Evolutionary conservation across 2,113 vertebrate genomes (phyloP), one percentile per base, ranked within the genome.

Genomic region (Pluvialis apricaria): DNA sequence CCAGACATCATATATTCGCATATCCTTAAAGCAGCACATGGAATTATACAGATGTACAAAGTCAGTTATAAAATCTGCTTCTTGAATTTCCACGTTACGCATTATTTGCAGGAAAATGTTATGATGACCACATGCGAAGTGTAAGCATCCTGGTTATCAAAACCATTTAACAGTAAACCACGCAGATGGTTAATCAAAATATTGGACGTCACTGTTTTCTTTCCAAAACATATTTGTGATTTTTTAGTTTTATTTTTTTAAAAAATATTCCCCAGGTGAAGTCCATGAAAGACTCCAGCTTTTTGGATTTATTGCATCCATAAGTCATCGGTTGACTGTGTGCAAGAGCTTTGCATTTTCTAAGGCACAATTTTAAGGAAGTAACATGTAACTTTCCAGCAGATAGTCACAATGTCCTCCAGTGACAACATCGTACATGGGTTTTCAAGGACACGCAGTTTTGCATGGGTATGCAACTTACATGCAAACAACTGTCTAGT

Each of bases 321-420:
- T 86, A 94, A 96, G 95, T 97, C 97, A 97, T 92, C 21, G 44
- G 54, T 26, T 75, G 91, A 97, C 87, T 91, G 49, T 98, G 97
- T 98, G 98, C 98, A 98, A 98, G 97, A 97, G 94, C 96, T 98
- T 96, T 96, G 98, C 98, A 97, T 98, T 98, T 97, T 98, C 97
- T 99, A 99, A 99, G 99, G 99, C 99, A 99, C 99, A 97, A 94
- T 97, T 98, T 97, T 96, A 97, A 97, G 97, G 96, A 98, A 97
- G 96, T 77, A 94, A 84, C 94, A 89, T 31, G 52, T 92, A 93
- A 92, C 97, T 95, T 96, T 71, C 96, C 90, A 76, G 96, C 62
- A 85, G 88, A 90, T 9, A 95, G 86, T 84, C 88, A 96, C 86
- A 94, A 90, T 69, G 95, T 82, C 72, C 97, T 97, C 94, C 95